A percentile compares a stretch with the other conserved stretches of the same genome.
phyloP scores from a whole-genome alignment of 1,140 invertebrate genomes.

The Gonatopus flavifemur region DNA sequence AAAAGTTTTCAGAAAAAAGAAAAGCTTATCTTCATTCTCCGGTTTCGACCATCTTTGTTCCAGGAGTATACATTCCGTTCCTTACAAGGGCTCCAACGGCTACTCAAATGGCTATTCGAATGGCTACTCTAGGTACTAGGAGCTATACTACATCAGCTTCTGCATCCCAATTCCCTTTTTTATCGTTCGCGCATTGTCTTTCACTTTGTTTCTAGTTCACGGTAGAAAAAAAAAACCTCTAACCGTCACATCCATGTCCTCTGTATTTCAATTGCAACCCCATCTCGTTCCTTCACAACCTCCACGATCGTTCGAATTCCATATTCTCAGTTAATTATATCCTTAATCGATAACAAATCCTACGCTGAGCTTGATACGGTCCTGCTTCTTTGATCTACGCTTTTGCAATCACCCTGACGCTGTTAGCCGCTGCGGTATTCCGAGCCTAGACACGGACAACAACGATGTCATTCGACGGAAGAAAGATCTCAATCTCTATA shows the following conservation, averaged over 20 bases:
- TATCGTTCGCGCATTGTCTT: slow-evolving; percentile 31
- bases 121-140: slow-evolving; percentile 60
- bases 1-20: too few relatives aligned
- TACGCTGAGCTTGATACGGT: too few relatives aligned
- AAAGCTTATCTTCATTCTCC: slow-evolving; percentile 53
- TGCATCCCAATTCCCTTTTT: slow-evolving; percentile 21
- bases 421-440: slow-evolving; percentile 14
- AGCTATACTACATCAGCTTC: slow-evolving; percentile 47
- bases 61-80: slow-evolving; percentile 60
- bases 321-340: too few relatives aligned
- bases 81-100: slow-evolving; percentile 60
- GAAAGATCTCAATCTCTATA: too few relatives aligned
- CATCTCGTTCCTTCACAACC: too few relatives aligned
- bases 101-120: slow-evolving; percentile 60
- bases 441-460: slow-evolving; percentile 19
- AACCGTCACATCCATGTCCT: slow-evolving; percentile 12
- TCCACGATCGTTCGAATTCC: too few relatives aligned
- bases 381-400: slow-evolving; percentile 7
- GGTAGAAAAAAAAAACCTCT: too few relatives aligned
- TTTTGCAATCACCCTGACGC: slow-evolving; percentile 4
- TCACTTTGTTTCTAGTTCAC: slow-evolving; percentile 2
- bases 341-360: too few relatives aligned
- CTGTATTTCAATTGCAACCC: too few relatives aligned
- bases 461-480: too few relatives aligned
- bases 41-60: slow-evolving; percentile 57